These are phyloP conservation scores for Rostratula benghalensis DNA, from an alignment of 2,113 vertebrate species.

Conservation along the genomic window DNA sequence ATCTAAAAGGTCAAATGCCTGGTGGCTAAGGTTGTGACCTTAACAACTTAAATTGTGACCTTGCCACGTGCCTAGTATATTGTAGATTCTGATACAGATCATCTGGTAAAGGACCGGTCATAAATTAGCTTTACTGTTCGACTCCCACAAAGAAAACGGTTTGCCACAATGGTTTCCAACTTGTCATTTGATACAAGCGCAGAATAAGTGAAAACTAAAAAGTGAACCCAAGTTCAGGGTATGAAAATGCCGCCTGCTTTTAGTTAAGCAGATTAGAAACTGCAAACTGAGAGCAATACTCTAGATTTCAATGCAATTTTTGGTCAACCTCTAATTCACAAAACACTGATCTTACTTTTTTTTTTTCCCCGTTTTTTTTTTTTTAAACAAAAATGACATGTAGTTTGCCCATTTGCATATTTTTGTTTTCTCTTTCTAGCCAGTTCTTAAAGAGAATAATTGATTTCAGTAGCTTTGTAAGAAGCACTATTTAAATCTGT, in stretches of 20 bases:
- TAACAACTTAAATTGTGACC: conserved; percentile 91
- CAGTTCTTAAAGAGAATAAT: conserved; percentile 56
- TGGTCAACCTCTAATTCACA: conserved; percentile 64
- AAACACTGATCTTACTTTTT: conserved; percentile 4
- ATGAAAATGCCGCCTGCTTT: conserved; percentile 46
- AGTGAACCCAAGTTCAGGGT: conserved; percentile 61
- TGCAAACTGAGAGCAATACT: conserved; percentile 51
- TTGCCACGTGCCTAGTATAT: conserved; percentile 86
- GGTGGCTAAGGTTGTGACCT: conserved; percentile 89
- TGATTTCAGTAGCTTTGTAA: conserved; percentile 57
- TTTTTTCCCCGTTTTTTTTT: neutral
- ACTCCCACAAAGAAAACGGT: conserved; percentile 76
- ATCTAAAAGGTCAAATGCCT: conserved; percentile 95
- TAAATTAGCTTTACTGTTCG: conserved; percentile 84
- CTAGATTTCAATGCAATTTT: conserved; percentile 58
- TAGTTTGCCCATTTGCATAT: conserved; percentile 40
- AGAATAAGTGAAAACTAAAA: conserved; percentile 64
- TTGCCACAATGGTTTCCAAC: conserved; percentile 77
- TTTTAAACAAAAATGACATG: neutral
- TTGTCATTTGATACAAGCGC: conserved; percentile 68
- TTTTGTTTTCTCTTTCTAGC: conserved; percentile 60
- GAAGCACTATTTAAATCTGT: conserved; percentile 60
- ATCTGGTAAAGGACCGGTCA: conserved; percentile 77
- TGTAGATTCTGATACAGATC: conserved; percentile 86
- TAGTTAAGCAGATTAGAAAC: conserved; percentile 66